Percentiles rank a stretch among this genome's conserved stretches.
Conservation (phyloP, 2,888 invertebrate genomes). For the Cryptocephalus moraei region DNA sequence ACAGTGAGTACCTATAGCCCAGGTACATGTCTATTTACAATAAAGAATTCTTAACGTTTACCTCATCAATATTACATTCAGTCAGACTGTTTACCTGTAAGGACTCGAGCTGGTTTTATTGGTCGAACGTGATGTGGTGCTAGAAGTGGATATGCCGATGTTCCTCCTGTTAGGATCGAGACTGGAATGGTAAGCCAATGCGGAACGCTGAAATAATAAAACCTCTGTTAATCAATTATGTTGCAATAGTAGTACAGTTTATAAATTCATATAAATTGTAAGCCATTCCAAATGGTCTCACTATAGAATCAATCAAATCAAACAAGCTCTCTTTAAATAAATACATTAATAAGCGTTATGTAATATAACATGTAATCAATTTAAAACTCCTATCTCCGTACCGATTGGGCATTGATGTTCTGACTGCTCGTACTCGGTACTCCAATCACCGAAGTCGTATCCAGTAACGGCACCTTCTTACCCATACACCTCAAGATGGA, state of each 20-base stretch:
- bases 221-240: no score
- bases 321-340: no score
- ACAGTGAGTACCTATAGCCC: no score
- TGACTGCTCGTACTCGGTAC: slow-evolving; percentile 63
- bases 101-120: slow-evolving; percentile 92
- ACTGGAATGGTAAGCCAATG: slow-evolving; percentile 68
- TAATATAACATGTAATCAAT: no score
- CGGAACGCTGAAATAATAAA: slow-evolving; percentile 50
- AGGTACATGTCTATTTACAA: no score
- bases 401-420: slow-evolving; percentile 56
- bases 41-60: no score
- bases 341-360: no score
- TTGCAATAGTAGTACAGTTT: no score
- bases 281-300: no score
- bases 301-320: no score
- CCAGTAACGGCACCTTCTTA: slow-evolving; percentile 68
- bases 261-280: no score
- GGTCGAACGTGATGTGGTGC: slow-evolving; percentile 88
- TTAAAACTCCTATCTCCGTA: slow-evolving; percentile 27
- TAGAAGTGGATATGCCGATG: slow-evolving; percentile 89
- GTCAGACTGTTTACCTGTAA: slow-evolving; percentile 49
- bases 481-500: slow-evolving; percentile 67
- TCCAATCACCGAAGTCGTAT: slow-evolving; percentile 57
- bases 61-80: no score
- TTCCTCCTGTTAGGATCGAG: slow-evolving; percentile 57